Evolutionary conservation across 2,113 vertebrate genomes (phyloP).

Genomic region (Indicator indicator): DNA sequence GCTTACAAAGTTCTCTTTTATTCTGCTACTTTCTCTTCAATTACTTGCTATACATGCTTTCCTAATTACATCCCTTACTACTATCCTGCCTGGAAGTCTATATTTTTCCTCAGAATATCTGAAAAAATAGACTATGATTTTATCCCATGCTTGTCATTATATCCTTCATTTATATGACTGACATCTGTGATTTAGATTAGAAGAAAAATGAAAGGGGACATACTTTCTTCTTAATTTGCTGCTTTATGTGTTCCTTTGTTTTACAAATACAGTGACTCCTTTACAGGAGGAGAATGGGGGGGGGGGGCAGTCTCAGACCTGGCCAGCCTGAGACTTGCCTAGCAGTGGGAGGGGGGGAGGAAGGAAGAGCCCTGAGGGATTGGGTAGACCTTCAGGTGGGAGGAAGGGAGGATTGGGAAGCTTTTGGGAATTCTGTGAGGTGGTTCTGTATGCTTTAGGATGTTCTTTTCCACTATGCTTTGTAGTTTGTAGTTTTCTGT

Average conservation of each 20-base stretch:
- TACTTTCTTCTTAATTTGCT: neutral
- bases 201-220: neutral
- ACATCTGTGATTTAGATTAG: neutral
- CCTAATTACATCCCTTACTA: neutral
- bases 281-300: too few species aligned
- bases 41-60: neutral
- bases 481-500: too few species aligned
- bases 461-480: too few species aligned
- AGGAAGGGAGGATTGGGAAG: too few species aligned
- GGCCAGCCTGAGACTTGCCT: too few species aligned
- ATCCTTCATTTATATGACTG: neutral
- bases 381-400: too few species aligned
- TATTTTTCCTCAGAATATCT: neutral
- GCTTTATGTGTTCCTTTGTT: neutral
- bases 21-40: neutral
- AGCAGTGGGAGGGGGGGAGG: too few species aligned
- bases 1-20: neutral
- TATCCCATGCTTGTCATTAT: neutral
- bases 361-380: too few species aligned
- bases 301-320: too few species aligned
- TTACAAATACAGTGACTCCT: neutral
- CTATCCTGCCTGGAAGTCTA: neutral
- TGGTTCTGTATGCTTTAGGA: too few species aligned
- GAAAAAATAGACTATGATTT: neutral
- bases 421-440: too few species aligned